Percentiles rank a stretch among this genome's conserved stretches.
These are phyloP conservation scores for Euura saliciscinereae DNA, from an alignment of 1,140 invertebrate genomes.

Conservation along the genomic window DNA sequence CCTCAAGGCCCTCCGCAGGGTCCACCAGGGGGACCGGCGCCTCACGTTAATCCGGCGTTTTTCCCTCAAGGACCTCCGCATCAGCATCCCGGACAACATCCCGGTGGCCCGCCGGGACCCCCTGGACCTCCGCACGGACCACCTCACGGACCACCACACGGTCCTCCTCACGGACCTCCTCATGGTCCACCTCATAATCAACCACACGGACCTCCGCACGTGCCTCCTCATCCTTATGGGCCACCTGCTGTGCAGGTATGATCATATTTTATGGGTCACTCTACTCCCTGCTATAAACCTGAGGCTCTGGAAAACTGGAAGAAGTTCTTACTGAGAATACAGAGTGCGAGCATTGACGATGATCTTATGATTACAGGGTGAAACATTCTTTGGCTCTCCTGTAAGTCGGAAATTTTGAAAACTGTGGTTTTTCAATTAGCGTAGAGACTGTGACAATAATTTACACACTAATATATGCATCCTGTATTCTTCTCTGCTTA, in stretches of 20 bases:
- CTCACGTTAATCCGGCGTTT: slow-evolving; percentile 96
- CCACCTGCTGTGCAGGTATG: slow-evolving; percentile 54
- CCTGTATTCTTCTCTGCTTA: not conserved
- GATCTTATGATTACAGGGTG: not conserved
- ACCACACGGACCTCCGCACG: slow-evolving; percentile 66
- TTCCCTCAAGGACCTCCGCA: slow-evolving; percentile 79
- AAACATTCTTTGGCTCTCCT: not conserved
- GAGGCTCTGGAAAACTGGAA: no score
- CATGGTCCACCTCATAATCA: slow-evolving; percentile 61
- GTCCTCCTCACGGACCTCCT: slow-evolving; percentile 65
- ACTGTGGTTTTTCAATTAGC: not conserved
- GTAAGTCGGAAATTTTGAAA: not conserved
- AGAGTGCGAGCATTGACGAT: not conserved
- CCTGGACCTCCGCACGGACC: slow-evolving; percentile 65
- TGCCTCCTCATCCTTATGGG: slow-evolving; percentile 58
- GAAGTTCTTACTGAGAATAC: no score
- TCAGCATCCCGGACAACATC: slow-evolving; percentile 66
- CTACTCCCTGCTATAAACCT: no score
- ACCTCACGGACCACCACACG: slow-evolving; percentile 66
- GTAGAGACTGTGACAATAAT: not conserved
- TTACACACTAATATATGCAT: not conserved
- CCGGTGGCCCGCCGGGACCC: slow-evolving; percentile 61
- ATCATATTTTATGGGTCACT: no score
- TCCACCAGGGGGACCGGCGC: slow-evolving; percentile 77
- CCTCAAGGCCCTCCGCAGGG: slow-evolving; percentile 65